Conservation (phyloP, 1,140 invertebrate genomes). For the Hycleus cichorii region DNA sequence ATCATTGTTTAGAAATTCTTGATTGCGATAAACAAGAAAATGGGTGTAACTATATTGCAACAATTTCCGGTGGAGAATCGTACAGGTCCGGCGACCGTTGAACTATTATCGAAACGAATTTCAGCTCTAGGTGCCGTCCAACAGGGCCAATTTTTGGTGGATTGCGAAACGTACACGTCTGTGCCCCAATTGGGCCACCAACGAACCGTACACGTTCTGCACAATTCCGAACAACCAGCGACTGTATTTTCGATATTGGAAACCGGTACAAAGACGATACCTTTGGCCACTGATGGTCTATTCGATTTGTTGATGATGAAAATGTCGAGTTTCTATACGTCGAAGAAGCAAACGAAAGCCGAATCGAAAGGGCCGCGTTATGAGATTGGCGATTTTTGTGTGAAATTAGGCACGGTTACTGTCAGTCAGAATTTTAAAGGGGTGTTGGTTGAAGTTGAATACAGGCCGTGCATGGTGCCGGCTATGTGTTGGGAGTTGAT, state of each 20-base stretch:
- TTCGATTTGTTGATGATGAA: conserved; percentile 90
- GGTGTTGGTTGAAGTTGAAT: conserved; percentile 91
- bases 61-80: conserved; percentile 81
- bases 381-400: conserved; percentile 88
- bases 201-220: conserved; percentile 80
- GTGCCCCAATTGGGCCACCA: conserved; percentile 63
- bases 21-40: conserved; percentile 5
- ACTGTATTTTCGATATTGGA: conserved; percentile 90
- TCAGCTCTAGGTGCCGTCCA: conserved; percentile 77
- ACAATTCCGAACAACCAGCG: conserved; percentile 92
- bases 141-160: conserved; percentile 83
- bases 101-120: conserved; percentile 77
- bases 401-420: conserved; percentile 88
- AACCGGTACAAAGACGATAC: conserved; percentile 73
- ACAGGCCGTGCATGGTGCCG: conserved; percentile 81
- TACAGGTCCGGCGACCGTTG: conserved; percentile 77
- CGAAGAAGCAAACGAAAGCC: conserved; percentile 76
- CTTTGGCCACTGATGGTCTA: conserved; percentile 80
- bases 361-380: conserved; percentile 90
- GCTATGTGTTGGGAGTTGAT: conserved; percentile 86
- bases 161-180: conserved; percentile 89
- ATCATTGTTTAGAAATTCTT: not conserved
- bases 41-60: conserved; percentile 51
- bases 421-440: conserved; percentile 93
- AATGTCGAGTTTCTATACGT: conserved; percentile 76